A percentile compares a stretch with the other conserved stretches of the same genome.
Evolutionary conservation across 2,888 invertebrate genomes (phyloP).

Genomic region (Sinotaia quadrata): DNA sequence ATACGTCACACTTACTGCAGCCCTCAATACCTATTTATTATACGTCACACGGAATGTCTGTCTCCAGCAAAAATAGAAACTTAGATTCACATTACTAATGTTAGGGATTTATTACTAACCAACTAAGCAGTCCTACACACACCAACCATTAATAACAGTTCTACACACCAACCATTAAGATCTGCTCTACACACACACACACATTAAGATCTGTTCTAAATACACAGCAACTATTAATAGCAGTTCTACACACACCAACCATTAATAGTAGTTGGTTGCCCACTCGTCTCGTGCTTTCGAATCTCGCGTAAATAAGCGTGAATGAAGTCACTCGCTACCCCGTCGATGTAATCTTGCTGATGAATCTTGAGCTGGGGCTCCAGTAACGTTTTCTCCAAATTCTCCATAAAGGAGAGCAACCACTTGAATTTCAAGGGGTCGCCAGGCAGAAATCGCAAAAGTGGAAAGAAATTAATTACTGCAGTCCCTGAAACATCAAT

Average conservation of each 20-base stretch:
- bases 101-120: too few species aligned
- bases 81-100: too few species aligned
- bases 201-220: neutral
- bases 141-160: too few species aligned
- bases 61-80: too few species aligned
- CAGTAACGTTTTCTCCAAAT: neutral
- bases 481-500: neutral
- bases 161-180: too few species aligned
- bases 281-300: neutral
- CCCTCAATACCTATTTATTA: too few species aligned
- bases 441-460: neutral
- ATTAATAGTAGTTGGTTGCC: neutral
- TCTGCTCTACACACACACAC: too few species aligned
- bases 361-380: neutral
- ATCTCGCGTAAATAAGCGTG: neutral
- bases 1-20: too few species aligned
- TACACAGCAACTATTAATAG: too few species aligned
- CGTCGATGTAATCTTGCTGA: neutral
- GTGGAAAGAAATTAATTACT: neutral
- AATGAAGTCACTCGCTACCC: neutral
- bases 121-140: too few species aligned
- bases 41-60: too few species aligned
- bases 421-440: neutral
- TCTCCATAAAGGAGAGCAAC: neutral
- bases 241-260: neutral